Evolutionary conservation across 1,140 invertebrate genomes (phyloP).

Genomic region (Anastatus disparis): DNA sequence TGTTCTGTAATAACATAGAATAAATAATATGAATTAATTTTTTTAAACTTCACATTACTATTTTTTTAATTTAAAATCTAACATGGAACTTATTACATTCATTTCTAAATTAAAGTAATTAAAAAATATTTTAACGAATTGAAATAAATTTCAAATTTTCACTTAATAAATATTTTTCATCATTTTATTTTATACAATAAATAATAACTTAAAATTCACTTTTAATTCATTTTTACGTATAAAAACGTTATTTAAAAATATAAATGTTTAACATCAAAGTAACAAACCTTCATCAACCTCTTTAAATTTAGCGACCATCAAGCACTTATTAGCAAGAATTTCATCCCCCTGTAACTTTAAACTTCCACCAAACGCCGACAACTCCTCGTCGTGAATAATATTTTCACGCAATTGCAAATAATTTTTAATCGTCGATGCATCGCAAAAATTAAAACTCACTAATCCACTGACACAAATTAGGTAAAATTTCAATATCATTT

Average conservation of each 20-base stretch:
- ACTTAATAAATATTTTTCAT: neutral
- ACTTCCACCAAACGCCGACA: conserved; percentile 63
- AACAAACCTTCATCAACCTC: conserved; percentile 68
- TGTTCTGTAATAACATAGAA: too few species aligned
- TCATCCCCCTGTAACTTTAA: conserved; percentile 69
- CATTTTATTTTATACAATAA: neutral
- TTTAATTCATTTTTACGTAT: neutral
- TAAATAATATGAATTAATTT: too few species aligned
- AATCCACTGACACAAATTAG: neutral
- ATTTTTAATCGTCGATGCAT: conserved; percentile 54
- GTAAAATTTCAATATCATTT: neutral
- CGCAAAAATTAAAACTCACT: neutral
- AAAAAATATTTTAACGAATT: too few species aligned
- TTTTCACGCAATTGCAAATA: conserved; percentile 1
- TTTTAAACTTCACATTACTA: too few species aligned
- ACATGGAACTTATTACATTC: too few species aligned
- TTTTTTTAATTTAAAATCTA: too few species aligned
- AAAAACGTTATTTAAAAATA: neutral
- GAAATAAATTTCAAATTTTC: neutral
- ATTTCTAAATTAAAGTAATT: too few species aligned
- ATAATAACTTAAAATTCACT: neutral
- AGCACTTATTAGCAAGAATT: conserved; percentile 70
- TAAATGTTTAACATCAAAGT: too few species aligned
- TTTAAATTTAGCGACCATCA: conserved; percentile 73
- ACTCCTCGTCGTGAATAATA: conserved; percentile 14